phyloP scores from a whole-genome alignment of 1,140 invertebrate species.

The Adoxophyes honmai region DNA sequence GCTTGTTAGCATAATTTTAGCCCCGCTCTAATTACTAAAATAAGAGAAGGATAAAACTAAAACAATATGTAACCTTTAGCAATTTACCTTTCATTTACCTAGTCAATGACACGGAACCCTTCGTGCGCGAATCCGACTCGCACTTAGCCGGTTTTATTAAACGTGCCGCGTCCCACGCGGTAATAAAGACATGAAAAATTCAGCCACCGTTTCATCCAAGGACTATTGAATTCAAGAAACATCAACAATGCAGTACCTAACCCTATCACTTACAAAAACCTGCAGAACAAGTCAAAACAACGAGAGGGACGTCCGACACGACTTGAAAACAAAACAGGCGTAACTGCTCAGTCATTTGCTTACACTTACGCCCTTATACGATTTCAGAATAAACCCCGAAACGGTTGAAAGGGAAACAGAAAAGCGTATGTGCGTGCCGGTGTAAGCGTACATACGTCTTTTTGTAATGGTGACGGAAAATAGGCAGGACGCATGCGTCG shows the following conservation, averaged over 20 bases:
- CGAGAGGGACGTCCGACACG: background rate
- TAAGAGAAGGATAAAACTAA: too few relatives aligned
- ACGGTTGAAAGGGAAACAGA: too few relatives aligned
- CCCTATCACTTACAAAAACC: background rate
- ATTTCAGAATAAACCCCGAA: background rate
- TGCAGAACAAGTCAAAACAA: background rate
- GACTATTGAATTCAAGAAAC: background rate
- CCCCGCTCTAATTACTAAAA: too few relatives aligned
- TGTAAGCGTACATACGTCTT: background rate
- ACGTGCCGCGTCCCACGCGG: background rate
- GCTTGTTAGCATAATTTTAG: too few relatives aligned
- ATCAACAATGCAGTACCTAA: background rate
- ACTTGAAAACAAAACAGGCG: background rate
- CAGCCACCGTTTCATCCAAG: background rate
- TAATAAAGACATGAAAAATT: background rate
- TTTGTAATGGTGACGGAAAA: background rate
- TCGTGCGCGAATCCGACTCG: too few relatives aligned
- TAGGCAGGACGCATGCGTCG: background rate
- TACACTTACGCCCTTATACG: background rate
- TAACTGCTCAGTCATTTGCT: background rate
- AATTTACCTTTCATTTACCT: too few relatives aligned
- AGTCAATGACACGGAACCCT: too few relatives aligned
- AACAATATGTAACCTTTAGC: too few relatives aligned
- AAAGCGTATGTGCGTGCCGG: background rate
- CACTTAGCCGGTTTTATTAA: background rate